A percentile compares a stretch with the other conserved stretches of the same genome.
These are phyloP conservation scores for Aspidiotus destructor DNA, from an alignment of 2,888 invertebrate genomes.

Conservation along the genomic window DNA sequence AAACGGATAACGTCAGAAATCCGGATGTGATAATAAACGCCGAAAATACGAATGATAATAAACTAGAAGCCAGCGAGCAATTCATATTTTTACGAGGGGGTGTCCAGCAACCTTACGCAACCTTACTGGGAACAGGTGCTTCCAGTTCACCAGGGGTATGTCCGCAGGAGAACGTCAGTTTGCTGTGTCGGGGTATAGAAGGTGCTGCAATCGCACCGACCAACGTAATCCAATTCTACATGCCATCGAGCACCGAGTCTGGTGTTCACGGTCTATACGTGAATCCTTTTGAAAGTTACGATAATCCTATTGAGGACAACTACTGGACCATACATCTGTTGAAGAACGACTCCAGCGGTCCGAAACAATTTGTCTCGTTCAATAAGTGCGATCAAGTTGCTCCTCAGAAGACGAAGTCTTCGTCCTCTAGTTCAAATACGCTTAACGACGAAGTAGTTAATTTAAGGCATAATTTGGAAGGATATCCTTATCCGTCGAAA, in stretches of 20 bases:
- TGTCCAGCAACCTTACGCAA: conserved; percentile 15
- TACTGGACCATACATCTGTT: conserved; percentile 21
- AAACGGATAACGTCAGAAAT: conserved; percentile 6
- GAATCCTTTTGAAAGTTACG: conserved; percentile 25
- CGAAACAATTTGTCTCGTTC: conserved; percentile 11
- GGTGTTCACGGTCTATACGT: conserved; percentile 19
- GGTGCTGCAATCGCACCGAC: neutral
- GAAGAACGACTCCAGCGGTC: neutral
- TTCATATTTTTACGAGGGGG: conserved; percentile 9
- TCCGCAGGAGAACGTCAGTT: neutral
- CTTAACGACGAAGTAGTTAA: conserved; percentile 5
- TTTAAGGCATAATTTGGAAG: conserved; percentile 31
- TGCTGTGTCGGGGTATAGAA: neutral
- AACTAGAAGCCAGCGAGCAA: conserved; percentile 9
- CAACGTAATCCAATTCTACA: conserved; percentile 16
- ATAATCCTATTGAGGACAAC: conserved; percentile 21
- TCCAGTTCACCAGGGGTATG: conserved; percentile 15
- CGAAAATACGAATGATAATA: conserved; percentile 5
- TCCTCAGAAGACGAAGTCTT: neutral
- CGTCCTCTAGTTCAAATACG: neutral
- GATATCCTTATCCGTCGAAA: conserved; percentile 30
- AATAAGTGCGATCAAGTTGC: conserved; percentile 15
- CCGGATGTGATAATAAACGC: conserved; percentile 27
- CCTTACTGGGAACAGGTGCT: conserved; percentile 19
- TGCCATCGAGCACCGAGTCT: conserved; percentile 1